These are phyloP conservation scores for Spea hammondii DNA, from an alignment of 2,797 vertebrate species.

Conservation along the genomic window DNA sequence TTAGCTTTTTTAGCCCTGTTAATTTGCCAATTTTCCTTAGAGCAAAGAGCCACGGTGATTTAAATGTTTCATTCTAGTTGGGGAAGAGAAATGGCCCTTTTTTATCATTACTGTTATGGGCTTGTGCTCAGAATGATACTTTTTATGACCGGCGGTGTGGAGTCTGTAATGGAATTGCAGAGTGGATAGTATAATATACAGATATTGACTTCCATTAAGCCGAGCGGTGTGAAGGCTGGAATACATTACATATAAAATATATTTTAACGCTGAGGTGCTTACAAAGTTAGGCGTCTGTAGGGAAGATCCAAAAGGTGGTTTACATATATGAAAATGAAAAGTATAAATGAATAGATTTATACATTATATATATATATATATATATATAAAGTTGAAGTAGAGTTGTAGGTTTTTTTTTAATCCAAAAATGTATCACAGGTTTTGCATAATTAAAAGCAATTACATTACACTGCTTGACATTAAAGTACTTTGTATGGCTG, in stretches of 20 bases:
- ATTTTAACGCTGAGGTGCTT: constrained; percentile 53
- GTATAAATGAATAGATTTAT: constrained; percentile 5
- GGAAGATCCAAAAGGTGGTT: constrained; percentile 26
- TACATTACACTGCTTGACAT: too few species aligned
- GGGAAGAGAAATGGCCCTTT: constrained; percentile 63
- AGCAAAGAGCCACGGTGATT: constrained; percentile 66
- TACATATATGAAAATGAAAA: constrained; percentile 14
- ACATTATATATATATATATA: too few species aligned
- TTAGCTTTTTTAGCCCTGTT: constrained; percentile 66
- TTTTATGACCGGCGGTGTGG: constrained; percentile 62
- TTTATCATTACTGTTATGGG: constrained; percentile 64
- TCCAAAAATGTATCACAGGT: too few species aligned
- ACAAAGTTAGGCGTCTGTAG: constrained; percentile 38
- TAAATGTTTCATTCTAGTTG: constrained; percentile 70
- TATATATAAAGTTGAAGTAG: too few species aligned
- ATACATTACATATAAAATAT: constrained; percentile 58
- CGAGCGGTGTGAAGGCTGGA: constrained; percentile 57
- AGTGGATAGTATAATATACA: constrained; percentile 63
- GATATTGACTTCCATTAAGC: constrained; percentile 66
- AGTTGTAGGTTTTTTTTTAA: too few species aligned
- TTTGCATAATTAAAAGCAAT: too few species aligned
- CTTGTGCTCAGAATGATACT: constrained; percentile 61
- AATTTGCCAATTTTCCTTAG: constrained; percentile 72
- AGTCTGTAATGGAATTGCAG: constrained; percentile 67
- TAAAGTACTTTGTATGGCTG: too few species aligned